phyloP scores from a whole-genome alignment of 2,113 vertebrate species.

The Neolamprologus modestus region DNA sequence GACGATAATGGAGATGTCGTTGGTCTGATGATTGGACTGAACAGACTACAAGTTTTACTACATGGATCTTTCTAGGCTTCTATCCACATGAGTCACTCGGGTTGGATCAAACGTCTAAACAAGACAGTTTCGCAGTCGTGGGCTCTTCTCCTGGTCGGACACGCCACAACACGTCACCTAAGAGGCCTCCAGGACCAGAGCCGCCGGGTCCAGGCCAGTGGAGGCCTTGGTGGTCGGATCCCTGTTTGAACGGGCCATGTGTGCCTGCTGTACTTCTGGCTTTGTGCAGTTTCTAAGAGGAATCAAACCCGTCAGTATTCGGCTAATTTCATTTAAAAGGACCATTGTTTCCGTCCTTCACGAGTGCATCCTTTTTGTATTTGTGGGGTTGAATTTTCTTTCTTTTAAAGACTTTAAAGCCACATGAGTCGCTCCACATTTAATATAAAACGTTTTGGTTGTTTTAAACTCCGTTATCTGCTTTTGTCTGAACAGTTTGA shows the following conservation, averaged over 20 bases:
- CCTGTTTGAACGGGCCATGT: background rate
- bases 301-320: background rate
- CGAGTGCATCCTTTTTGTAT: background rate
- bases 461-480: background rate
- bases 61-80: rapidly evolving
- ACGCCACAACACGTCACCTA: background rate
- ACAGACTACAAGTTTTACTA: background rate
- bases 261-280: background rate
- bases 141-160: background rate
- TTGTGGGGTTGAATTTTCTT: background rate
- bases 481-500: background rate
- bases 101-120: background rate
- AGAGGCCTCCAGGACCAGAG: background rate
- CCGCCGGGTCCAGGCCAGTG: background rate
- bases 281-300: background rate
- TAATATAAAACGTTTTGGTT: background rate
- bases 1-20: rapidly evolving
- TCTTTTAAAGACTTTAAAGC: rapidly evolving
- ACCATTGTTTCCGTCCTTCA: rapidly evolving
- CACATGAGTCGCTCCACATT: background rate
- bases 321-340: background rate
- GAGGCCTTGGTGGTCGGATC: background rate
- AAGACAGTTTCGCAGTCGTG: background rate
- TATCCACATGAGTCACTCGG: no score
- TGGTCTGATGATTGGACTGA: background rate